A percentile compares a stretch with the other conserved stretches of the same genome.
These are phyloP conservation scores for Meandrina meandrites DNA, from an alignment of 92 coral and sea anemone genomes.

Conservation along the genomic window DNA sequence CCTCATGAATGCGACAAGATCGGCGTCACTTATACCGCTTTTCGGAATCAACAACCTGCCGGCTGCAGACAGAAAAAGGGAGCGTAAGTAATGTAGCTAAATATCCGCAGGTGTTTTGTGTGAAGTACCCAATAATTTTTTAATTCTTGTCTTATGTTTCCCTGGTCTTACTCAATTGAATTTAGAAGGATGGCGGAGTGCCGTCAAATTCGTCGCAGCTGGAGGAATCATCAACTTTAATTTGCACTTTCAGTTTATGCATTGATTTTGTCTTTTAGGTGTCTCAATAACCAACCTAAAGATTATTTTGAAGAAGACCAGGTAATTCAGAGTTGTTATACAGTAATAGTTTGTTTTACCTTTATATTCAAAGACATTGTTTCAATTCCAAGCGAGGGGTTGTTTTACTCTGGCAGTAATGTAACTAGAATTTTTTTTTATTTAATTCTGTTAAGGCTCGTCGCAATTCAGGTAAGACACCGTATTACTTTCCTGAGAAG, in stretches of 20 bases:
- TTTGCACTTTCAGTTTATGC: too few species aligned
- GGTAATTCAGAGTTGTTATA: conserved; percentile 57
- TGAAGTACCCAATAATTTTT: too few species aligned
- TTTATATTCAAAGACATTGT: background rate
- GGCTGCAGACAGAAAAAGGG: conserved; percentile 84
- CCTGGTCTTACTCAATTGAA: too few species aligned
- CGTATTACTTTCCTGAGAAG: conserved; percentile 81
- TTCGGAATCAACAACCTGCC: conserved; percentile 84
- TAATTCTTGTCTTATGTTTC: too few species aligned
- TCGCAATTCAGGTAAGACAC: conserved; percentile 65
- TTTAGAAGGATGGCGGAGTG: too few species aligned
- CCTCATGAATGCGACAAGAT: conserved; percentile 94
- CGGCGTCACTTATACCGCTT: conserved; percentile 90
- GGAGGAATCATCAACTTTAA: too few species aligned
- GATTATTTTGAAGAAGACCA: conserved; percentile 78
- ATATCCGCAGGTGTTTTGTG: background rate
- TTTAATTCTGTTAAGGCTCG: conserved; percentile 56
- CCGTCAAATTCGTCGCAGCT: too few species aligned
- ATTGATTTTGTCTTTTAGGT: conserved; percentile 43
- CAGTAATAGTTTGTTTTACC: too few species aligned
- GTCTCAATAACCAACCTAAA: conserved; percentile 86
- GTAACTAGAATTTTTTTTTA: background rate
- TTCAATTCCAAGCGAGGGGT: background rate
- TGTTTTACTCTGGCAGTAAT: background rate
- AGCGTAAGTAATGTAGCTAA: background rate